These are phyloP conservation scores for Rhadina sibilatrix DNA, from an alignment of 2,113 vertebrate species.

Conservation along the genomic window DNA sequence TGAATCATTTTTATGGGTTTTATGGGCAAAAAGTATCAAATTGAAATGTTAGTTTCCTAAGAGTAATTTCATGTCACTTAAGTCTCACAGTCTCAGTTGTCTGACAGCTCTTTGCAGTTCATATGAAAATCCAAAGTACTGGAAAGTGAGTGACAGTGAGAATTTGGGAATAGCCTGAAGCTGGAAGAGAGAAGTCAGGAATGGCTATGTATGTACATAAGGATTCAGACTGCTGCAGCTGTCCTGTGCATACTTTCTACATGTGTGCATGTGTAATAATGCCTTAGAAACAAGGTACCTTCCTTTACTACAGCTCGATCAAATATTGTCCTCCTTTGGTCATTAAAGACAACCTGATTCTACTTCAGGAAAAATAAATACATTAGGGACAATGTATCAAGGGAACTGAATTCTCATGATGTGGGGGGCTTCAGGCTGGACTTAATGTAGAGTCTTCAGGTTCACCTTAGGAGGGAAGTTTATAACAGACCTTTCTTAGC, in stretches of 20 bases:
- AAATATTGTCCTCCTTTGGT: not conserved
- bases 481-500: not conserved
- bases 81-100: not conserved
- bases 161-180: not conserved
- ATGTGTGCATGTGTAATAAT: not conserved
- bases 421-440: not conserved
- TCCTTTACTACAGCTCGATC: not conserved
- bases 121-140: not conserved
- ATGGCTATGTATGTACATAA: not conserved
- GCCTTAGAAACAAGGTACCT: not conserved
- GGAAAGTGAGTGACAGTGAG: not conserved
- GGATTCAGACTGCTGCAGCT: not conserved
- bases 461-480: not conserved
- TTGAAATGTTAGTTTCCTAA: not conserved
- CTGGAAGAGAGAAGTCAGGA: not conserved
- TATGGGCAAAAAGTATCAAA: not conserved
- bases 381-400: not conserved
- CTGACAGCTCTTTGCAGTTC: not conserved
- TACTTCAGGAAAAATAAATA: not conserved
- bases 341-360: not conserved
- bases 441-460: not conserved
- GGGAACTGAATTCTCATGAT: not conserved
- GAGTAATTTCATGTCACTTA: not conserved
- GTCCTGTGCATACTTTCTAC: not conserved
- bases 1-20: conserved; percentile 49